Percentiles rank a stretch among this genome's conserved stretches.
Evolutionary conservation across 92 coral and sea anemone genomes (phyloP).

Genomic region (Epizoanthus stellaris): DNA sequence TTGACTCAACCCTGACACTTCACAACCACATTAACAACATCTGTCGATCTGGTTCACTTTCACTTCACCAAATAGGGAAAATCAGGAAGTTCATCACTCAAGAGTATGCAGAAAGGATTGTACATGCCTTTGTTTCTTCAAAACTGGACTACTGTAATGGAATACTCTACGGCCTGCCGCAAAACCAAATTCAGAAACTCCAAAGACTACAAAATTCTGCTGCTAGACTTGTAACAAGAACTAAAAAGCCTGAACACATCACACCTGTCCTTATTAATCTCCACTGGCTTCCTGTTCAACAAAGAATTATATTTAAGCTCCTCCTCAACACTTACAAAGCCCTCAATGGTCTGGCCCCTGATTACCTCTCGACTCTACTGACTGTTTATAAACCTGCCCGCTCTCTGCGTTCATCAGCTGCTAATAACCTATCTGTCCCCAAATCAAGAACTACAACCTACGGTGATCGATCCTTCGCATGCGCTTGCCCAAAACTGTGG

Average conservation of each 20-base stretch:
- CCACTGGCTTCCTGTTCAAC: slow-evolving; percentile 32
- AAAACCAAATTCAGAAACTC: slow-evolving; percentile 19
- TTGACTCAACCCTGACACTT: slow-evolving; percentile 36
- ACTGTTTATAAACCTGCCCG: slow-evolving; percentile 25
- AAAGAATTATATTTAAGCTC: slow-evolving; percentile 34
- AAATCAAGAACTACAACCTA: slow-evolving; percentile 26
- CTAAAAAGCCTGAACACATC: slow-evolving; percentile 45
- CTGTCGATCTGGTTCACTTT: slow-evolving; percentile 9
- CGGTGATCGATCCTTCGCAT: slow-evolving; percentile 35
- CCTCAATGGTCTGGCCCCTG: not conserved
- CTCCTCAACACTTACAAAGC: slow-evolving; percentile 19
- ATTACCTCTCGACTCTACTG: slow-evolving; percentile 22
- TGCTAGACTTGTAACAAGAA: slow-evolving; percentile 37
- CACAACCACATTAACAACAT: slow-evolving; percentile 28
- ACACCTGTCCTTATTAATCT: slow-evolving; percentile 36
- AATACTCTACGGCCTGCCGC: too few relatives aligned
- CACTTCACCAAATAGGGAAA: not conserved
- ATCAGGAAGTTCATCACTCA: not conserved
- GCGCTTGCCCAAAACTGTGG: slow-evolving; percentile 28
- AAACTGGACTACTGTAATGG: too few relatives aligned
- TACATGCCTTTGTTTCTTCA: too few relatives aligned
- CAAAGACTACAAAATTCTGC: slow-evolving; percentile 48
- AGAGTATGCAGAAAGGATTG: too few relatives aligned
- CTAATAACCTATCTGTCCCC: slow-evolving; percentile 30
- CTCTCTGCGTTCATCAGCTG: slow-evolving; percentile 41